Base-by-base conservation (phyloP, 2,888 invertebrate genomes). In the Callinectes sapidus region DNA sequence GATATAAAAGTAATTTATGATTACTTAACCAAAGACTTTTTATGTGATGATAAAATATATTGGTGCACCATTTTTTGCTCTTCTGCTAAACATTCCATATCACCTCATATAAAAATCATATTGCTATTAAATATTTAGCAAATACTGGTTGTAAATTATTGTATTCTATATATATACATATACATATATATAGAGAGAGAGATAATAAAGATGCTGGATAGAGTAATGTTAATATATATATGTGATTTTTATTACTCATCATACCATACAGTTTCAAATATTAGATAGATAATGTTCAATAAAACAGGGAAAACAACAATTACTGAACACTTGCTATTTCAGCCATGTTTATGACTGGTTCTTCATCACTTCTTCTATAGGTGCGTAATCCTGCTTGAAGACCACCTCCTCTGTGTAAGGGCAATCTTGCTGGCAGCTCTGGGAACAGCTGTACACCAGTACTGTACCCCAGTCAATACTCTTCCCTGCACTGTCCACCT, bases 381-480 rank as follows among this genome's bases (percentile, higher is more conserved):
- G 92, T 35, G 94, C 81, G 48, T 94, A 94, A 89, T 94, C 93
- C 87, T 94, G 94, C 88, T 93, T 93, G 71, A 81, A 93, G 6
- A 87, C 92, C 2, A 91, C 18, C 90, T 94, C 94, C 66, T 93
- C 92, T 35, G 90, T 66, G 86, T 93, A 94, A 18, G 28, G 32
- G 32, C 55, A 55, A 35, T 90, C 55, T 14, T 86, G 87, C 54
- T 89, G 95, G 95, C 99, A 99, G 96, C 97, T 98, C 32, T 96
- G 96, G 95, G 96, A 96, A 95, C 99, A 99, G 0, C 98, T 98
- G 95, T 97, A 99, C 42, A 99, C 96, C 88, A 97, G 97, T 90
- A 99, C 95, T 32, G 98, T 97, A 39, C 99, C 99, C 98, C 98
- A 99, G 96, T 99, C 99, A 89, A 99, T 96, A 95, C 96, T 96